Evolutionary conservation across 2,797 vertebrate genomes (phyloP).

Genomic region (Anguilla anguilla): DNA sequence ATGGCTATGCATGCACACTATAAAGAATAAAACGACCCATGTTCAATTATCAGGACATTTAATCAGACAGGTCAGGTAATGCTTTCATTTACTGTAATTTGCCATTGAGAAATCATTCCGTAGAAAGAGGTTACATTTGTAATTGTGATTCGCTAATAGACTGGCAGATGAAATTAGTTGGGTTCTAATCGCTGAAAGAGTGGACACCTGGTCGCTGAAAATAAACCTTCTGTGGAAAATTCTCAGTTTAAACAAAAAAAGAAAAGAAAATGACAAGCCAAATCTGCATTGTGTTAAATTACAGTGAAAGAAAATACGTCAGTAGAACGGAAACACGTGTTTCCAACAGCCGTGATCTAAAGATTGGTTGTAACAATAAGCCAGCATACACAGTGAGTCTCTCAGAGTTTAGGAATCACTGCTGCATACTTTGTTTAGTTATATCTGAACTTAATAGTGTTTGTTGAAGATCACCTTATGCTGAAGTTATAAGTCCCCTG

Average conservation of each 20-base stretch:
- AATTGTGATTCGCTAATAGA: too few species aligned
- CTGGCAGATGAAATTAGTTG: too few species aligned
- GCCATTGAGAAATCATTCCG: too few species aligned
- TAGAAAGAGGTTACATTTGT: too few species aligned
- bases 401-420: not conserved
- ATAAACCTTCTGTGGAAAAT: not conserved
- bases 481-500: not conserved
- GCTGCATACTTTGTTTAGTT: not conserved
- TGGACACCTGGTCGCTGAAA: too few species aligned
- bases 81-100: too few species aligned
- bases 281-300: not conserved
- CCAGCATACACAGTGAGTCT: not conserved
- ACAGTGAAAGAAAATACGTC: not conserved
- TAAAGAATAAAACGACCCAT: not conserved
- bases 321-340: not conserved
- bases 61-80: too few species aligned
- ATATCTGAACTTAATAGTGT: not conserved
- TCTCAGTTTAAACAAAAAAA: not conserved
- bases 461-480: not conserved
- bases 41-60: not conserved
- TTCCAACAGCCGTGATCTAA: not conserved
- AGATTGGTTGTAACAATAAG: not conserved
- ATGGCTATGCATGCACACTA: not conserved
- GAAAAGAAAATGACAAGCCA: not conserved
- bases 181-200: too few species aligned